These are phyloP conservation scores for Rhinoraja longicauda DNA, from an alignment of 2,797 vertebrate genomes.

Conservation along the genomic window DNA sequence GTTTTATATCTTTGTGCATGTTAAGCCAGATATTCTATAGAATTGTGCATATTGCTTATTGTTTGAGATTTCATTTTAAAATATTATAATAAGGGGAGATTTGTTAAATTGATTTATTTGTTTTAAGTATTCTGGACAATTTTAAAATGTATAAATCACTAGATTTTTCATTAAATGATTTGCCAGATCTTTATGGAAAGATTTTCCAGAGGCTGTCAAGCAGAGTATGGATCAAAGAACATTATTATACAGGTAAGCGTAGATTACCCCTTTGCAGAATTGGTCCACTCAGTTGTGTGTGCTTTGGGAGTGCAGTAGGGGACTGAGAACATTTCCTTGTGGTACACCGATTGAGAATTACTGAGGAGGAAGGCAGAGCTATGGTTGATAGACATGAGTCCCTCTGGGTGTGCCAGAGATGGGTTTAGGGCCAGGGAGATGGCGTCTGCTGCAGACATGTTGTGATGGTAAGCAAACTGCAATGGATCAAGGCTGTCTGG, in stretches of 20 bases:
- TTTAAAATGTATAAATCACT: not conserved
- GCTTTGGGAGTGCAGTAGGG: too few relatives aligned
- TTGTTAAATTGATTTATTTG: not conserved
- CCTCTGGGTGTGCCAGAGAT: too few relatives aligned
- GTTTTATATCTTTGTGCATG: not conserved
- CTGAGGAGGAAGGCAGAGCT: too few relatives aligned
- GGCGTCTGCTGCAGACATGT: too few relatives aligned
- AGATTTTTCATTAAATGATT: slow-evolving; percentile 11
- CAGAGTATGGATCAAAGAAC: slow-evolving; percentile 71
- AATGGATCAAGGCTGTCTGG: too few relatives aligned
- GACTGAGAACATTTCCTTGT: too few relatives aligned
- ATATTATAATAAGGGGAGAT: not conserved
- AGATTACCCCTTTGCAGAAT: not conserved
- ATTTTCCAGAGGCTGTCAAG: slow-evolving; percentile 74
- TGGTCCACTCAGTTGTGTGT: too few relatives aligned
- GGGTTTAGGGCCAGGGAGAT: too few relatives aligned
- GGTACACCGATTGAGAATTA: too few relatives aligned
- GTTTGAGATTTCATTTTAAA: not conserved
- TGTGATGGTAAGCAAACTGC: too few relatives aligned
- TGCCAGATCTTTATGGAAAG: slow-evolving; percentile 68
- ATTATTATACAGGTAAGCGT: slow-evolving; percentile 74
- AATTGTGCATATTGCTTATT: not conserved
- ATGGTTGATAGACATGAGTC: too few relatives aligned
- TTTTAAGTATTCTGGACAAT: not conserved
- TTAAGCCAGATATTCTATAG: not conserved